Conservation (phyloP, 2,113 vertebrate genomes). For the Clarias macrocephalus region DNA sequence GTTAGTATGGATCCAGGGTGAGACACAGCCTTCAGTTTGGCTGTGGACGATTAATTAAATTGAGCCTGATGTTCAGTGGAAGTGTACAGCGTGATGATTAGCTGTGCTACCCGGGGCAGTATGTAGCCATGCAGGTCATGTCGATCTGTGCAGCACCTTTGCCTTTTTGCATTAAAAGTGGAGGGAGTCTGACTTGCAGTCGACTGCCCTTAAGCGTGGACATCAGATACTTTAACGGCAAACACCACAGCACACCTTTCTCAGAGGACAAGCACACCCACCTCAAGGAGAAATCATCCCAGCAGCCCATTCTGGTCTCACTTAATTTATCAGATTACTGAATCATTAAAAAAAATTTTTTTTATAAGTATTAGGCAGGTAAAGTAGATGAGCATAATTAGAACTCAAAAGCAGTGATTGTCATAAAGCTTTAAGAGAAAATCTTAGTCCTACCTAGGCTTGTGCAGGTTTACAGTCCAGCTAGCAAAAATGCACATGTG, state of each 20-base stretch:
- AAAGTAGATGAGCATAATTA: neutral
- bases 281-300: neutral
- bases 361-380: neutral
- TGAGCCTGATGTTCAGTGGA: neutral
- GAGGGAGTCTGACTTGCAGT: neutral
- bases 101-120: neutral
- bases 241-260: neutral
- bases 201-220: neutral
- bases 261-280: neutral
- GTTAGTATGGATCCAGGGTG: neutral
- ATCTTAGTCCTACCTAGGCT: neutral
- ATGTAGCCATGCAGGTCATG: neutral
- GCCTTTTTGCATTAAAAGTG: neutral
- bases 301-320: neutral
- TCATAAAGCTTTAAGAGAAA: neutral
- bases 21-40: neutral
- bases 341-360: neutral
- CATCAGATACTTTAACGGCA: neutral
- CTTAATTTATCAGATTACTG: neutral
- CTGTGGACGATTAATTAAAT: neutral
- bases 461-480: neutral
- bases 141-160: neutral
- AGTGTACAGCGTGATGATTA: neutral
- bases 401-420: neutral
- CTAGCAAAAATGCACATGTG: neutral